Evolutionary conservation across 2,113 vertebrate genomes (phyloP), one percentile per base, ranked within the genome.

Genomic region (Ginglymostoma cirratum): DNA sequence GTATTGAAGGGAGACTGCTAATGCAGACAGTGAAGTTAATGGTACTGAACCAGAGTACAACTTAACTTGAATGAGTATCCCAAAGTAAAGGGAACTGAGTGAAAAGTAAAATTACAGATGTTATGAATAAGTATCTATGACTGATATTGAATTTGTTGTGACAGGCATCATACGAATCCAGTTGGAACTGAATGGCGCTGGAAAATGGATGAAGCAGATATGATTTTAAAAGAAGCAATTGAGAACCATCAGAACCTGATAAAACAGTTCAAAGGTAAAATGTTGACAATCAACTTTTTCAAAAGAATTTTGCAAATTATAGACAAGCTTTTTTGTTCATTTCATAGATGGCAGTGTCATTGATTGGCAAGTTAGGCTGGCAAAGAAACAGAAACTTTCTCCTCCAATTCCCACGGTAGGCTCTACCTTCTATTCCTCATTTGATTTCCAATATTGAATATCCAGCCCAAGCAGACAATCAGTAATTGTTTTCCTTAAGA

Each of bases 141-240:
- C 80, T 86, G n/a, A 65, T 52, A 19, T 61, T 96, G 61, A 17
- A n/a, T 96, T 96, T 65, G 96, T 7, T 97, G 87, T 70, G 83
- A 55, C 96, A 99, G 99, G 85, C 99, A 99, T 96, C 99, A 99
- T 96, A 99, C 99, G 21, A 99, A 99, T 96, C 99, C 99, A 0
- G 99, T 99, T 97, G 99, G 99, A 87, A 99, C 99, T 0, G 99
- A 99, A 96, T 99, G 99, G 99, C 97, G 97, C 38, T 99, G 99
- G 99, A 99, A 99, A 96, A 98, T 98, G 99, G 99, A 99, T 97
- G 98, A 98, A 10, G 98, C 99, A 0, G 99, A 99, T 96, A 96
- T 98, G 96, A 99, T 99, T 97, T 96, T 99, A 94, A 97, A 98
- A 96, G 98, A 98, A 34, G 98, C 99, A 3, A 15, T 99, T 8